phyloP scores from a whole-genome alignment of 2,888 invertebrate genomes.

The Drosophila monieri region DNA sequence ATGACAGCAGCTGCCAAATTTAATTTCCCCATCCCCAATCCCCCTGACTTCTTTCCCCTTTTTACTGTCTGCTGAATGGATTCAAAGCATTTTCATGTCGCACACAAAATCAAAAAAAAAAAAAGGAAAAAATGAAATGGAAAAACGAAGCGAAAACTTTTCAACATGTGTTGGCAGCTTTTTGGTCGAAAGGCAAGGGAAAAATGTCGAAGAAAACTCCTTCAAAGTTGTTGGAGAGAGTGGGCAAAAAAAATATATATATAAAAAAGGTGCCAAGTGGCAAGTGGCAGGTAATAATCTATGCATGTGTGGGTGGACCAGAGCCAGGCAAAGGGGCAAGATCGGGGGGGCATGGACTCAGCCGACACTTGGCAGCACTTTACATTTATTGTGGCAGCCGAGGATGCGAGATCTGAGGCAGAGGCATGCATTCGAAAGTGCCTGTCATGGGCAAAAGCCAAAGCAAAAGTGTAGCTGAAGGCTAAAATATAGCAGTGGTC shows the following conservation, averaged over 20 bases:
- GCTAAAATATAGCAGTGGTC: slow-evolving; percentile 14
- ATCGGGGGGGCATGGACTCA: slow-evolving; percentile 30
- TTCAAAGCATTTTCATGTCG: slow-evolving; percentile 78
- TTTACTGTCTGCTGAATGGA: slow-evolving; percentile 67
- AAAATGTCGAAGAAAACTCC: slow-evolving; percentile 67
- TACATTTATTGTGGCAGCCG: slow-evolving; percentile 75
- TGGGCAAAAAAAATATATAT: slow-evolving; percentile 13
- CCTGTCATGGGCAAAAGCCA: slow-evolving; percentile 61
- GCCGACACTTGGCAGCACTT: slow-evolving; percentile 77
- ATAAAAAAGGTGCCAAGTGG: slow-evolving; percentile 74
- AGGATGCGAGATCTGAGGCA: slow-evolving; percentile 8
- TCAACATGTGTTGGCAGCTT: slow-evolving; percentile 78
- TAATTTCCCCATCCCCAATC: slow-evolving; percentile 57
- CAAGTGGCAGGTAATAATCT: slow-evolving; percentile 80
- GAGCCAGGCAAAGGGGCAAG: slow-evolving; percentile 8
- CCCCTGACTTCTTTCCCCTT: neutral
- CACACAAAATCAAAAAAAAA: slow-evolving; percentile 40
- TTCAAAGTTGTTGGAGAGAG: slow-evolving; percentile 50
- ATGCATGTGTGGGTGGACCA: slow-evolving; percentile 65
- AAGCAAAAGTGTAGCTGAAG: slow-evolving; percentile 28
- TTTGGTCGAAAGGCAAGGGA: slow-evolving; percentile 45
- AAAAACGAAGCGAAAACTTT: slow-evolving; percentile 71
- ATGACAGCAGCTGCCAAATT: slow-evolving; percentile 77
- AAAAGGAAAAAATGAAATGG: slow-evolving; percentile 6
- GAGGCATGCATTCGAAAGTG: slow-evolving; percentile 70